Evolutionary conservation across 2,888 invertebrate species (phyloP), one percentile per base, ranked within the genome.

Genomic region (Cheilosia soror): DNA sequence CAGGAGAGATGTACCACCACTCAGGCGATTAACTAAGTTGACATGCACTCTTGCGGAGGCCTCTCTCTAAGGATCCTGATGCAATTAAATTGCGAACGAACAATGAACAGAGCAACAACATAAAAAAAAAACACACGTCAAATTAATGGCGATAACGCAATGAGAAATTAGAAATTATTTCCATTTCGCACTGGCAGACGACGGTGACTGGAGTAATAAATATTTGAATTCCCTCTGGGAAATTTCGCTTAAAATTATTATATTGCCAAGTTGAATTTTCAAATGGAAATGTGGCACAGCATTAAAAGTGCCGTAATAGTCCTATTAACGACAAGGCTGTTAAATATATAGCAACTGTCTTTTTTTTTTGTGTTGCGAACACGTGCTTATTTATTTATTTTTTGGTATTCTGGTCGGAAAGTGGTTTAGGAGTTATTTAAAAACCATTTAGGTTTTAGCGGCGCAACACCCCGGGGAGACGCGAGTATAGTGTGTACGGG

Each of bases 241-340:
- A 42, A 62, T 63, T 47, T 66, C 1, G 49, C 60, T 60, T 15
- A 49, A 72, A 72, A 55, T 63, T 62, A 81, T 69, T 69, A 58
- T 40, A 49, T 76, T 11, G 37, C 49, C 42, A 37, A 72, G 27
- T 69, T 42, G 49, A 57, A 69, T 68, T 63, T 63, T 5, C 37
- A 47, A 80, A 80, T 68, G 66, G 66, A 68, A 73, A 68, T 66
- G 51, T 49, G 5, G 1, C 42, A 58, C 42, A 58, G n/a, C 62
- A 63, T 72, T 72, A 79, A 79, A 79, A 72, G 51, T 53, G 44
- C 65, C 65, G 51, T 72, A 72, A 79, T 79, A 65, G 58, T 42
- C 20, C 60, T 66, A 60, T 79, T 72, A 66, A 72, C 58, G 58
- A 29, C 11, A 11, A 55, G 47, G 69, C 47, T 47, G 77, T 62